phyloP scores from a whole-genome alignment of 2,888 invertebrate species.

The Nemurella pictetii region DNA sequence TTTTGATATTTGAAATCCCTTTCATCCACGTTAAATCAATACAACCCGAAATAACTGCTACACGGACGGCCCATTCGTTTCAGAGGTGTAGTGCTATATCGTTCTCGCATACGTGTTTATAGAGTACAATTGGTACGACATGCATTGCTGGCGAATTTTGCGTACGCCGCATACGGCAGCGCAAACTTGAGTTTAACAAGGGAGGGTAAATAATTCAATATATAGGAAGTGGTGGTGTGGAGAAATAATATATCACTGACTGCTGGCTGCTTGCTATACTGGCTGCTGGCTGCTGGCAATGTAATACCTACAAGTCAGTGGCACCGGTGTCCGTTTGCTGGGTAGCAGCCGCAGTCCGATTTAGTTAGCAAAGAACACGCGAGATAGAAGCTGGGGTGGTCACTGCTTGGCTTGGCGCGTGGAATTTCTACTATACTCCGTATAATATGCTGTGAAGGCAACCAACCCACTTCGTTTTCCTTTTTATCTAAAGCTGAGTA shows the following conservation, averaged over 20 bases:
- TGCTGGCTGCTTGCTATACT: too few species aligned
- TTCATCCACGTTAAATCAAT: slow-evolving; percentile 23
- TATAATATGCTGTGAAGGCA: not conserved
- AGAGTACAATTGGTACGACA: not conserved
- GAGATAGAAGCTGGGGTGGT: not conserved
- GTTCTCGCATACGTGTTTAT: not conserved
- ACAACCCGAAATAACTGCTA: slow-evolving; percentile 11
- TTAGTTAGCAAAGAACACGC: not conserved
- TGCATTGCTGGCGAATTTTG: not conserved
- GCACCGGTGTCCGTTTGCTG: not conserved
- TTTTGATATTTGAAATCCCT: slow-evolving; percentile 19
- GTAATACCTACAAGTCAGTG: not conserved
- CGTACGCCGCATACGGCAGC: not conserved
- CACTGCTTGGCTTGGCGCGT: not conserved
- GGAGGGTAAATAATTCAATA: not conserved
- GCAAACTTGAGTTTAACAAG: not conserved
- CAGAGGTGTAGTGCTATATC: not conserved
- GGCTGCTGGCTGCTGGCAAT: too few species aligned
- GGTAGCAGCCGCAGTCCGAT: not conserved
- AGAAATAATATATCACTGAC: not conserved
- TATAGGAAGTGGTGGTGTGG: not conserved
- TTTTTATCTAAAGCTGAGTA: not conserved
- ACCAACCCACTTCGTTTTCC: not conserved
- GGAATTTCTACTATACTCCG: not conserved
- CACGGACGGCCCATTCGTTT: not conserved